These are phyloP conservation scores for Ptycholaimellus sp. DNA, from an alignment of 2,888 invertebrate genomes.

Conservation along the genomic window DNA sequence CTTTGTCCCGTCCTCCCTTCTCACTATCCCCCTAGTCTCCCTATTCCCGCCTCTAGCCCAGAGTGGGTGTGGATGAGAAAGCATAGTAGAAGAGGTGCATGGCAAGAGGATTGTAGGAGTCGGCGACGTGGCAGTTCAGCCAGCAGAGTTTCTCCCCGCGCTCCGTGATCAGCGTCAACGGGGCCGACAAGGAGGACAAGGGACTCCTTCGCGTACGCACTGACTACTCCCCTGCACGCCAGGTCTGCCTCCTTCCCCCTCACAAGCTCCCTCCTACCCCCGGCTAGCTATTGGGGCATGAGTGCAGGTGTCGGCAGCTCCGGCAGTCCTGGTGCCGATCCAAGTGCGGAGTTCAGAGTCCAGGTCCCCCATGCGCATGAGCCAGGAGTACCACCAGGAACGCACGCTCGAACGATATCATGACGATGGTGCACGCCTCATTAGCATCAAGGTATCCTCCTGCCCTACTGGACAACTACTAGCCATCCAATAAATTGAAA, in stretches of 20 bases:
- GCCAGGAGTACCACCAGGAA: conserved; percentile 1
- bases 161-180: conserved; percentile 22
- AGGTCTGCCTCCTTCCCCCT: neutral
- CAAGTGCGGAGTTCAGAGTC: conserved; percentile 3
- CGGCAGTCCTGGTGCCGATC: neutral
- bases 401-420: no score
- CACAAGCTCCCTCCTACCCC: neutral
- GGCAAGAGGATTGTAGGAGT: conserved; percentile 4
- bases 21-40: no score
- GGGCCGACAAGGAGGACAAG: conserved; percentile 12
- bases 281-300: neutral
- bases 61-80: no score
- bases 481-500: no score
- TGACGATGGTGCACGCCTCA: no score
- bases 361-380: neutral
- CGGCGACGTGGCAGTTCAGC: conserved; percentile 22
- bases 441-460: no score
- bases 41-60: no score
- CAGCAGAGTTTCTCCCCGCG: conserved; percentile 19
- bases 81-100: no score
- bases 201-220: conserved; percentile 17
- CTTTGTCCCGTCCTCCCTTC: neutral
- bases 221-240: neutral
- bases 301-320: neutral
- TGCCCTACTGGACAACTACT: no score